Evolutionary conservation across 2,113 vertebrate genomes (phyloP), one percentile per base, ranked within the genome.

Genomic region (Rhegmatorhina hoffmannsi): DNA sequence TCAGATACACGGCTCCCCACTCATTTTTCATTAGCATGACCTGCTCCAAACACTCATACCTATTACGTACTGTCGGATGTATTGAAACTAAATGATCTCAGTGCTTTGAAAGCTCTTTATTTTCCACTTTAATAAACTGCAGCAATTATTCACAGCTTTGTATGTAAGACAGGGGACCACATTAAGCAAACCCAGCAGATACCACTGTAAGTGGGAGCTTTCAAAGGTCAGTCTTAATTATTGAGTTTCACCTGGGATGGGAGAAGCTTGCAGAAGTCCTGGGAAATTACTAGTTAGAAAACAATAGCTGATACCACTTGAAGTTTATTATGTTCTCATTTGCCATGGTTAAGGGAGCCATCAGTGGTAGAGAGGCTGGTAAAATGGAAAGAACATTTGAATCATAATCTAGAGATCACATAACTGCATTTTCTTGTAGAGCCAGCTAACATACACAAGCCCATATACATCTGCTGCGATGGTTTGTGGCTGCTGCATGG

Each of bases 151-250:
- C 84, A 77, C 63, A 40, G 80, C 88, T 90, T 93, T 69, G 38
- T 69, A 34, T 67, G 62, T 79, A 87, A 82, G 49, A 83, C 20
- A 36, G 34, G 78, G 82, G 77, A 94, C 63, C 63, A 84, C 74
- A 95, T 87, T 78, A 75, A 92, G 92, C 90, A 87, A 74, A 88
- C 75, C 16, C 59, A 91, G 73, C 89, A 95, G 62, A 79, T 70
- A 67, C 4, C 2, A 52, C 43, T 56, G 17, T 83, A 67, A 82
- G 81, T 38, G 72, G 69, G 66, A 93, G 66, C 72, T 94, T 92
- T 75, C 83, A 95, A 77, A 94, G 83, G 72, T 88, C 88, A 79
- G 25, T 62, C 58, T 84, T 94, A 96, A 95, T 95, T 96, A 89
- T 47, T 1, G 18, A 84, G 62, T 67, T 86, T 77, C 93, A 93